Base-by-base conservation (phyloP, 2,888 invertebrate genomes). In the Gisinianus flammeolus region DNA sequence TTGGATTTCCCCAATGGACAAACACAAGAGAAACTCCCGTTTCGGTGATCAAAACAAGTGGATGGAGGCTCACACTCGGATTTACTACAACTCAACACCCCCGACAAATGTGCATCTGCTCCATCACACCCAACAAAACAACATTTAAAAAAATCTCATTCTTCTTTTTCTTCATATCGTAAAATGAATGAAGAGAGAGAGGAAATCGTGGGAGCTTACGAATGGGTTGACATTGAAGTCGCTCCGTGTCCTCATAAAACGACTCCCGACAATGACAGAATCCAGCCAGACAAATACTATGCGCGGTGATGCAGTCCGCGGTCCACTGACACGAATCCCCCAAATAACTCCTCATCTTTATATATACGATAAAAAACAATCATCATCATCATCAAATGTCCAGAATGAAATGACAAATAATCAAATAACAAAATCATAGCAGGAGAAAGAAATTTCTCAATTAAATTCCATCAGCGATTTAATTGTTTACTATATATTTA, bases 301-400 rank as follows among this genome's bases (percentile, higher is more conserved):
- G 91, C 6, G 91, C 90, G 72, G 93, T 92, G 30, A 89, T 87
- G 86, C 93, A 93, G 86, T 92, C 91, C 33, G 89, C 88, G 85
- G 91, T 90, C 80, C 91, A 91, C n/a, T 91, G 89, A 87, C 95
- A 95, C 44, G 93, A 88, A 86, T 94, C 94, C 12, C 94, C 94
- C 26, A 95, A 89, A 79, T 93, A 88, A 10, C 94, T 92, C 58
- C 88, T 90, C 85, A 89, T 91, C 87, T 85, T n/a, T n/a, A n/a
- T n/a, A n/a, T n/a, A 24, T 26, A 33, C 56, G 24, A 62, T 28
- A 24, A 26, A 54, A 44, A 71, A 54, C 5, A 58, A 30, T n/a
- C 31, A 72, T 22, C 26, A 71, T 16, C n/a, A n/a, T n/a, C n/a
- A n/a, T n/a, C n/a, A n/a, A n/a, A n/a, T n/a, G n/a, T n/a, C n/a